Percentiles rank a stretch among this genome's conserved stretches.
These are phyloP conservation scores for Melinaea marsaeus DNA, from an alignment of 2,888 invertebrate genomes.

Conservation along the genomic window DNA sequence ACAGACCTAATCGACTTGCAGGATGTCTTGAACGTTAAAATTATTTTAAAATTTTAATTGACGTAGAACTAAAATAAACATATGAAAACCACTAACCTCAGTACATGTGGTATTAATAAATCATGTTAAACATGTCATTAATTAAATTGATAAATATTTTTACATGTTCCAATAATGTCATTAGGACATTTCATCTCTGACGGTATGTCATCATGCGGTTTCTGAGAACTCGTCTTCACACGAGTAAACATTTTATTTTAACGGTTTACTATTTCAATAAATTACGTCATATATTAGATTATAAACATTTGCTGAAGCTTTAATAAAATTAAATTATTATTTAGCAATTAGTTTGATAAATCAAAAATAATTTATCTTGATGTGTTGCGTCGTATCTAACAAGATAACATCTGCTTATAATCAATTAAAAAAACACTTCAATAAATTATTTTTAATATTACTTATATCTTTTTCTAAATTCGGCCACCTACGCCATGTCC, in stretches of 20 bases:
- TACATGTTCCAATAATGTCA: slow-evolving; percentile 1
- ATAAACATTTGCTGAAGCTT: neutral
- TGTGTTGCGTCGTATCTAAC: no score
- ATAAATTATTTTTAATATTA: no score
- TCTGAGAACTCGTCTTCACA: slow-evolving; percentile 19
- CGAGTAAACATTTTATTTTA: slow-evolving; percentile 19
- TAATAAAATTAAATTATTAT: neutral
- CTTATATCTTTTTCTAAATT: no score
- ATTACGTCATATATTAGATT: slow-evolving; percentile 14
- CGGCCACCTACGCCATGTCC: no score
- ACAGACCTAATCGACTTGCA: slow-evolving; percentile 51
- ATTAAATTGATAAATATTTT: slow-evolving; percentile 1
- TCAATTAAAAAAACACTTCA: no score
- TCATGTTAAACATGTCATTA: neutral
- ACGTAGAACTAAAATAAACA: neutral
- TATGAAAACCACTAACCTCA: neutral
- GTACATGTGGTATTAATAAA: slow-evolving; percentile 1
- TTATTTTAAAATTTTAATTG: neutral
- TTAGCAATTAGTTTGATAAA: no score
- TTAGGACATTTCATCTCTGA: neutral
- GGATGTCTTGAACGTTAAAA: slow-evolving; percentile 3
- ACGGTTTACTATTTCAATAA: slow-evolving; percentile 19
- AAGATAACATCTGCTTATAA: no score
- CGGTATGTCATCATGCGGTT: neutral
- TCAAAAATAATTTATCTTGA: no score